These are phyloP conservation scores for Leptatherina wallacei DNA, from an alignment of 2,797 vertebrate species.

Conservation along the genomic window DNA sequence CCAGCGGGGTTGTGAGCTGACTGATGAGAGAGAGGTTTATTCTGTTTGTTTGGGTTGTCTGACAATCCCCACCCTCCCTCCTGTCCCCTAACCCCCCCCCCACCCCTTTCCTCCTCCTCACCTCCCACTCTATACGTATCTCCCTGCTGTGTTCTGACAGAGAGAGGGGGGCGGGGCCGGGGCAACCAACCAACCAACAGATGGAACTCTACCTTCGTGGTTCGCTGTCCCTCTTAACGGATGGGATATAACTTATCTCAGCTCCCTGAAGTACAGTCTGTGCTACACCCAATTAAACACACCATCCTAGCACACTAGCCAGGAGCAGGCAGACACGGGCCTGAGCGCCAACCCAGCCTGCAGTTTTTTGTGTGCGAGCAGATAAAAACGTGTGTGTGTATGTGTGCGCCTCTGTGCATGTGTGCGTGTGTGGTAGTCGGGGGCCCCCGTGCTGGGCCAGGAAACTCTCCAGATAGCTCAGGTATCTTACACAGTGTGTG, in stretches of 20 bases:
- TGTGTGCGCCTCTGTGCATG: slow-evolving; percentile 14
- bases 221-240: slow-evolving; percentile 65
- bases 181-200: slow-evolving; percentile 56
- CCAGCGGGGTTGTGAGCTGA: slow-evolving; percentile 65
- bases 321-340: slow-evolving; percentile 65
- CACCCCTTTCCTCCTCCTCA: background rate
- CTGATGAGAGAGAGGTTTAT: slow-evolving; percentile 66
- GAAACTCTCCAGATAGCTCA: slow-evolving; percentile 83
- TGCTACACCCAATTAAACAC: slow-evolving; percentile 76
- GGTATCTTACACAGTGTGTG: slow-evolving; percentile 81
- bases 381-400: slow-evolving; percentile 24
- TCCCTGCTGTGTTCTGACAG: slow-evolving; percentile 47
- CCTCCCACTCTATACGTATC: slow-evolving; percentile 29
- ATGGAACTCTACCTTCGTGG: slow-evolving; percentile 65
- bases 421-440: slow-evolving; percentile 47
- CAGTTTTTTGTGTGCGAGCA: slow-evolving; percentile 44
- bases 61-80: slow-evolving; percentile 52
- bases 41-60: slow-evolving; percentile 70
- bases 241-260: slow-evolving; percentile 75
- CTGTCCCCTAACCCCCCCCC: background rate
- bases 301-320: slow-evolving; percentile 66
- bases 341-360: slow-evolving; percentile 54
- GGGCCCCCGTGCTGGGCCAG: slow-evolving; percentile 65
- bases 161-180: slow-evolving; percentile 11
- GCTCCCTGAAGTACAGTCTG: slow-evolving; percentile 67